These are phyloP conservation scores for Blastobasis lacticolella DNA, from an alignment of 2,888 invertebrate species.

Conservation along the genomic window DNA sequence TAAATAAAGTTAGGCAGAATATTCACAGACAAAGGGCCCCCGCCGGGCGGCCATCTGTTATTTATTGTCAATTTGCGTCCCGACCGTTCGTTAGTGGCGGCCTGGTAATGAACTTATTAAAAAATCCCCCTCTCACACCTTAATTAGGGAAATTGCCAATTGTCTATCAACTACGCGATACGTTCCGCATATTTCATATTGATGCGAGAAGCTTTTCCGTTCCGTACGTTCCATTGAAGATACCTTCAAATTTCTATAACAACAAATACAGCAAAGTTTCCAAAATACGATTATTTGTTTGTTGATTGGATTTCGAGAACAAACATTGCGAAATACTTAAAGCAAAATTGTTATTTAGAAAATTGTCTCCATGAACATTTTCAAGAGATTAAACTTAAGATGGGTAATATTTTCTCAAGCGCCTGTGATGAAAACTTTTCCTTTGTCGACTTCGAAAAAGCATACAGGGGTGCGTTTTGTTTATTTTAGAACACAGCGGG, in stretches of 20 bases:
- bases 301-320: too few relatives aligned
- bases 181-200: too few relatives aligned
- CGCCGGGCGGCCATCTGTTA: conserved; percentile 43
- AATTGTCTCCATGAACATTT: too few relatives aligned
- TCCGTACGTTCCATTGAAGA: too few relatives aligned
- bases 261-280: too few relatives aligned
- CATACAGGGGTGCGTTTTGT: conserved; percentile 19
- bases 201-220: too few relatives aligned
- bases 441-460: conserved; percentile 29
- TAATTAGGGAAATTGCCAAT: background rate
- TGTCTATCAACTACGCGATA: too few relatives aligned
- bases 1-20: conserved; percentile 13
- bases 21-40: conserved; percentile 34
- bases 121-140: conserved; percentile 30
- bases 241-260: too few relatives aligned
- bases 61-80: conserved; percentile 55
- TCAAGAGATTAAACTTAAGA: conserved; percentile 66
- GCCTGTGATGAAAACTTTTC: conserved; percentile 52
- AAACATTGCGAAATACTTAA: too few relatives aligned
- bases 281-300: too few relatives aligned
- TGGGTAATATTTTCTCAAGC: conserved; percentile 62
- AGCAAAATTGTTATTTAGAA: too few relatives aligned
- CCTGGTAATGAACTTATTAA: conserved; percentile 51
- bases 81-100: conserved; percentile 46
- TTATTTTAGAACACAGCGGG: background rate